These are phyloP conservation scores for Thaumatotibia leucotreta DNA, from an alignment of 1,140 invertebrate species.

Conservation along the genomic window DNA sequence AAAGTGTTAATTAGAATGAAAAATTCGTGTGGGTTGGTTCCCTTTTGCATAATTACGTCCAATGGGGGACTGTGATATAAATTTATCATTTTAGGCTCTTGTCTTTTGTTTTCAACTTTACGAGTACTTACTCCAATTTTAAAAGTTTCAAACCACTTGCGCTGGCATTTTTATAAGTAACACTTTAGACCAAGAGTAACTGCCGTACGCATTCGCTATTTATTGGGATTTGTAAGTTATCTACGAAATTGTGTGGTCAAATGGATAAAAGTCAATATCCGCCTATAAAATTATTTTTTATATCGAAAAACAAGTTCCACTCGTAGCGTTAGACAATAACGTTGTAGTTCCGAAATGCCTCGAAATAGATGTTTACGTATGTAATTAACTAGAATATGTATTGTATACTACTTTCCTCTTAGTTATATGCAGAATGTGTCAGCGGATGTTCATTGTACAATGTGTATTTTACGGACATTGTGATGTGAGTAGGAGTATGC, in stretches of 20 bases:
- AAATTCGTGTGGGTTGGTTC: too few relatives aligned
- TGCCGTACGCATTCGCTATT: too few relatives aligned
- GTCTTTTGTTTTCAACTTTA: too few relatives aligned
- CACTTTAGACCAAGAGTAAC: too few relatives aligned
- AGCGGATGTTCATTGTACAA: not conserved
- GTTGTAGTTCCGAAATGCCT: constrained; percentile 21
- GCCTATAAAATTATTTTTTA: constrained; percentile 50
- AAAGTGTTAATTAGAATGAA: too few relatives aligned
- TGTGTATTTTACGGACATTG: constrained; percentile 12
- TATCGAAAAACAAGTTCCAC: constrained; percentile 23
- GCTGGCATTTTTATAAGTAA: too few relatives aligned
- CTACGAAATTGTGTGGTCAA: not conserved
- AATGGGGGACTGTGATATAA: too few relatives aligned
- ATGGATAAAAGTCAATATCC: constrained; percentile 24
- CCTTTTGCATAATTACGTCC: too few relatives aligned
- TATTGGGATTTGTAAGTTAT: too few relatives aligned
- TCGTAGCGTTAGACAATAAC: constrained; percentile 48
- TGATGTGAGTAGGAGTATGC: constrained; percentile 35
- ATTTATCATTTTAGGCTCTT: too few relatives aligned
- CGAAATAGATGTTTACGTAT: constrained; percentile 10
- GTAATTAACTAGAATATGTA: not conserved
- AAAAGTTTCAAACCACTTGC: too few relatives aligned
- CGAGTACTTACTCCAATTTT: too few relatives aligned
- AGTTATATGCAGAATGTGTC: constrained; percentile 1
- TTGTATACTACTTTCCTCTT: constrained; percentile 1